A percentile compares a stretch with the other conserved stretches of the same genome.
phyloP scores from a whole-genome alignment of 2,113 vertebrate genomes.

The Sula dactylatra region DNA sequence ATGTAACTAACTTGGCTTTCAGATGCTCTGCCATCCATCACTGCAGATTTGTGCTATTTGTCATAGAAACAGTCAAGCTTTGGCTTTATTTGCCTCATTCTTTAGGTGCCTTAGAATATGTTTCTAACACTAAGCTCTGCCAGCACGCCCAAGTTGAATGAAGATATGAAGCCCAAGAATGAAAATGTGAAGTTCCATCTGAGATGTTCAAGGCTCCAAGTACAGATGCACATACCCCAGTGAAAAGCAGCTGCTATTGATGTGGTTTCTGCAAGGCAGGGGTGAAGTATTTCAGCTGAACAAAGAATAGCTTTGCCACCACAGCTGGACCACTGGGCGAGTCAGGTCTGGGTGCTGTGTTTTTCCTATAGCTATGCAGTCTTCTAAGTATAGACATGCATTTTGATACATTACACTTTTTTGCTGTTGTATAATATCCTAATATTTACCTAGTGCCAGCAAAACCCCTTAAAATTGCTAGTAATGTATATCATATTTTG shows the following conservation, averaged over 20 bases:
- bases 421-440: neutral
- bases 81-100: neutral
- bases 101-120: neutral
- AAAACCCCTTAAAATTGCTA: neutral
- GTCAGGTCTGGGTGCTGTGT: neutral
- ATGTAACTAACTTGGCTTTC: neutral
- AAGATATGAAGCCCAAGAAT: neutral
- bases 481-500: neutral
- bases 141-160: neutral
- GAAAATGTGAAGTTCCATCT: neutral
- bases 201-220: neutral
- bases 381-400: neutral
- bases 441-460: neutral
- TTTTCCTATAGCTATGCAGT: neutral
- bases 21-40: neutral
- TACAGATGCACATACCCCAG: accelerated
- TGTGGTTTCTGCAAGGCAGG: neutral
- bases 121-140: neutral
- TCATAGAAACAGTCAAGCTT: neutral
- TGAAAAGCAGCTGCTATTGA: neutral
- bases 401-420: neutral
- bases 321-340: neutral
- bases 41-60: neutral
- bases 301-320: neutral
- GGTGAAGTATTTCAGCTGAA: neutral